Evolutionary conservation across 1,140 invertebrate genomes (phyloP), one percentile per base, ranked within the genome.

Genomic region (Bombus waltoni): DNA sequence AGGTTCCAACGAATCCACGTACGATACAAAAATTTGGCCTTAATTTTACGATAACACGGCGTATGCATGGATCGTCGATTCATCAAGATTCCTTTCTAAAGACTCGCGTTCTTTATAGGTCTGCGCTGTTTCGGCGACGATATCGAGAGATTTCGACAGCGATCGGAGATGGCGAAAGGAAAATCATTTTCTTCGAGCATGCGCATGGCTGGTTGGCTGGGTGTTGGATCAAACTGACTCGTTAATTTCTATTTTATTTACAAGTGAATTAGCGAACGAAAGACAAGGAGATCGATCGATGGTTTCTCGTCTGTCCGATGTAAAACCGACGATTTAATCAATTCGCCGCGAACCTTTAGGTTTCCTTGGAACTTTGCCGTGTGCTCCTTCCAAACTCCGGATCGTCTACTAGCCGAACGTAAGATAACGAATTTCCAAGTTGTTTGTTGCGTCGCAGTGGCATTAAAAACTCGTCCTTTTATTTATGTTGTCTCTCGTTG

Each of bases 221-320:
- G 9, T 70, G 0, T 28, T 25, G 9, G 18, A 70, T 40, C 1
- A 25, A 25, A 22, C 18, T 22, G 0, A 18, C 18, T 22, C 18
- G 47, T 53, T 53, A 53, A 22, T 53, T 22, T 22, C 18, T 22
- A 22, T 53, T 8, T 22, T 8, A 53, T 22, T 22, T 0, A 18
- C 1, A 53, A 22, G 1, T 18, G 18, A 53, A 53, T 70, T 13
- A 4, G 38, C 11, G 13, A 25, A 70, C 68, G 38, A 70, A 5
- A 25, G 10, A 40, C 10, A 11, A 9, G 35, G 2, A 25, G 11
- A 70, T 70, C 4, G 15, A 4, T 25, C 35, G 35, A 40, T 35
- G 5, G 3, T 13, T 25, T 3, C 22, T 18, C 2, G 28, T 28
- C 28, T 62, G 59, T 62, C 2, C 11, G 28, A 62, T n/a, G 1